Conservation (phyloP, 2,113 vertebrate species). For the Petromus typicus region DNA sequence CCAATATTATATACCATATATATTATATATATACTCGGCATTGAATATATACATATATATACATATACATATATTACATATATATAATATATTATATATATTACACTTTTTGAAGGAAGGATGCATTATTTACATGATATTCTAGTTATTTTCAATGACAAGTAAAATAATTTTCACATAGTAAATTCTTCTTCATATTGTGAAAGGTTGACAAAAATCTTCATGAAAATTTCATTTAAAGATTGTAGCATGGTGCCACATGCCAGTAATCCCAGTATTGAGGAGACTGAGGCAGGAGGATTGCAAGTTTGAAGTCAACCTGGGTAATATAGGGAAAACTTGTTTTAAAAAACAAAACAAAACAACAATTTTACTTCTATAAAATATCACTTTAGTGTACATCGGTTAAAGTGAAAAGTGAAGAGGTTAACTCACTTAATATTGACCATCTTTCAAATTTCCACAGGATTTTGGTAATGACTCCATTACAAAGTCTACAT, state of each 20-base stretch:
- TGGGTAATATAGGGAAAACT: neutral
- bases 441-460: neutral
- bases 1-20: neutral
- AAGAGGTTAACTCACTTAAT: neutral
- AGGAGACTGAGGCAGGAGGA: neutral
- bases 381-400: neutral
- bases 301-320: no score
- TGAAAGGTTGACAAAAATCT: neutral
- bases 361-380: neutral
- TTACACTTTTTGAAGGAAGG: neutral
- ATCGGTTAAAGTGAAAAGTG: neutral
- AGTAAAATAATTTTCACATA: neutral
- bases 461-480: neutral
- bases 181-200: neutral
- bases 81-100: neutral
- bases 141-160: neutral
- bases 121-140: neutral
- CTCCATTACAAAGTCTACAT: neutral
- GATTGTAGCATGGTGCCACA: neutral
- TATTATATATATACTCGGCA: no score
- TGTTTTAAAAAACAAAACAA: neutral
- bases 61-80: no score
- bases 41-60: no score
- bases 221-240: neutral
- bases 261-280: neutral